Percentiles rank a stretch among this genome's conserved stretches.
These are phyloP conservation scores for Yponomeuta cagnagella DNA, from an alignment of 2,888 invertebrate genomes.

Conservation along the genomic window DNA sequence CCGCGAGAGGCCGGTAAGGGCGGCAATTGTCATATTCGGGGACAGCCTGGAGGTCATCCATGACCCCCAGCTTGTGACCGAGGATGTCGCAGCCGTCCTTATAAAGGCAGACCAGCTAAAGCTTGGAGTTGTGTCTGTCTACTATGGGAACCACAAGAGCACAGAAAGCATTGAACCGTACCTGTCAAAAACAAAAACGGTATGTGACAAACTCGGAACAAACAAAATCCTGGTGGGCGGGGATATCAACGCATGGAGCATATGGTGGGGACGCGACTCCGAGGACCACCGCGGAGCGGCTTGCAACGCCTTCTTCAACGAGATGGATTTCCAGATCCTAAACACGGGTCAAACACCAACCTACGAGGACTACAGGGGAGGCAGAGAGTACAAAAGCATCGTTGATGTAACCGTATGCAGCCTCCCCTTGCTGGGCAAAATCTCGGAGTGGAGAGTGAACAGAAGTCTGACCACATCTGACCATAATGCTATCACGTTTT, in stretches of 20 bases:
- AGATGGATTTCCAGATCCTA: constrained; percentile 22
- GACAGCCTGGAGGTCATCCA: constrained; percentile 20
- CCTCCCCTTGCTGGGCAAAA: constrained; percentile 17
- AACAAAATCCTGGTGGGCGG: constrained; percentile 14
- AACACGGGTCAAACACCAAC: constrained; percentile 24
- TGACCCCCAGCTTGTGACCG: constrained; percentile 25
- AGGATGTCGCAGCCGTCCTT: constrained; percentile 24
- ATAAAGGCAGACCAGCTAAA: neutral
- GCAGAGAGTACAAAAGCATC: constrained; percentile 18
- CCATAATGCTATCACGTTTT: constrained; percentile 19
- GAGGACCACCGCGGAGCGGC: constrained; percentile 23
- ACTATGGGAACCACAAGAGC: neutral
- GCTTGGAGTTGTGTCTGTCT: constrained; percentile 19
- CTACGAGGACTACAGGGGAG: constrained; percentile 20
- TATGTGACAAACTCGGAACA: neutral
- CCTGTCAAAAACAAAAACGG: neutral
- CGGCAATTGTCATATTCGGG: constrained; percentile 26
- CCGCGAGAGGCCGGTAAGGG: constrained; percentile 26
- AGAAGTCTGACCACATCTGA: constrained; percentile 18
- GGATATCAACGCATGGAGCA: constrained; percentile 18
- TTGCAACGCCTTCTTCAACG: constrained; percentile 20
- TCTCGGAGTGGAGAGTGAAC: constrained; percentile 23
- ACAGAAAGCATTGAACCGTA: neutral
- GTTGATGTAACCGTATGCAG: constrained; percentile 24
- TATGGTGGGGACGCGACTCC: constrained; percentile 16